phyloP scores from a whole-genome alignment of 2,888 invertebrate genomes.

The Eupsilia transversa region DNA sequence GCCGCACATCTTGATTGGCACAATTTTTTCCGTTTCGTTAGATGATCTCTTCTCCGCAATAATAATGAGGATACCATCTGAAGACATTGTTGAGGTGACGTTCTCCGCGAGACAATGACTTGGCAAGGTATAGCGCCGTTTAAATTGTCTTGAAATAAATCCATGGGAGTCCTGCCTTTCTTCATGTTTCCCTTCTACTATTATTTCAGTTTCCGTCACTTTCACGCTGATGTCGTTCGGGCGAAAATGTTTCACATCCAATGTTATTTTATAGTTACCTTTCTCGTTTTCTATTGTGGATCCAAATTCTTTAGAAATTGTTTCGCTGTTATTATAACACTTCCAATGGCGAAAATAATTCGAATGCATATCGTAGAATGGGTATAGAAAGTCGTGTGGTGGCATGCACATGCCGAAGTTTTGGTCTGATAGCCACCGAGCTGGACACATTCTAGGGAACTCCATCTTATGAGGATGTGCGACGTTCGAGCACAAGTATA shows the following conservation, averaged over 20 bases:
- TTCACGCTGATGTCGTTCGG: conserved; percentile 93
- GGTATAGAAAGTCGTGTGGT: conserved; percentile 71
- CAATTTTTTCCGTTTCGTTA: conserved; percentile 68
- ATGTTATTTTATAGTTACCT: conserved; percentile 89
- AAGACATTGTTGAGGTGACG: conserved; percentile 75
- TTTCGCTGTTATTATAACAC: conserved; percentile 60
- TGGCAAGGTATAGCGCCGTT: conserved; percentile 85
- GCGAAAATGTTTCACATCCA: conserved; percentile 93
- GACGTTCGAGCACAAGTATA: conserved; percentile 35
- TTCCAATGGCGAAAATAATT: conserved; percentile 76
- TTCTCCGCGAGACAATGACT: conserved; percentile 71
- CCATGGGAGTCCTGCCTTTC: conserved; percentile 87
- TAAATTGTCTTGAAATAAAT: conserved; percentile 85
- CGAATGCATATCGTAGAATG: conserved; percentile 66
- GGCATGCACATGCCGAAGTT: conserved; percentile 67
- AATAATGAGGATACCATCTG: conserved; percentile 76
- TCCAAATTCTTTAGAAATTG: conserved; percentile 69
- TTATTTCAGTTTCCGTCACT: conserved; percentile 90
- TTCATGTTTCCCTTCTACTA: conserved; percentile 90
- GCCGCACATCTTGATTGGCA: conserved; percentile 74
- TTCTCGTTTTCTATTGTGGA: conserved; percentile 74
- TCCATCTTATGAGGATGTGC: conserved; percentile 65
- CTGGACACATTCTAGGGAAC: conserved; percentile 64
- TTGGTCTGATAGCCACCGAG: conserved; percentile 63
- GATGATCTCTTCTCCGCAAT: conserved; percentile 66